phyloP scores from a whole-genome alignment of 2,797 vertebrate species.

The Sphaeramia orbicularis region DNA sequence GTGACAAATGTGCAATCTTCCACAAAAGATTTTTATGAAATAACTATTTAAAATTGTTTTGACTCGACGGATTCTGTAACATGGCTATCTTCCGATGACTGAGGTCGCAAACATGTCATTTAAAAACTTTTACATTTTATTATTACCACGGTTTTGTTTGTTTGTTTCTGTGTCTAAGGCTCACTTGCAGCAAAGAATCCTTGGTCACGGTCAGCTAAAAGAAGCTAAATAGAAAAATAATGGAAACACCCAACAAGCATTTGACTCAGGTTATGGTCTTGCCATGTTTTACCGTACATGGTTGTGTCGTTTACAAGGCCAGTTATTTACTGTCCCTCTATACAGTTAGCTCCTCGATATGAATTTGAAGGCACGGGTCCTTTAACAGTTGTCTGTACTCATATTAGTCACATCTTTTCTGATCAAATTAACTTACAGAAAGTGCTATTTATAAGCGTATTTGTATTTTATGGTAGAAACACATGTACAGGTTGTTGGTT shows the following conservation, averaged over 20 bases:
- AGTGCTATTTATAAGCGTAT: conserved; percentile 5
- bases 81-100: conserved; percentile 17
- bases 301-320: conserved; percentile 27
- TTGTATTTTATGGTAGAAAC: conserved; percentile 1
- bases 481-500: conserved; percentile 20
- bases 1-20: conserved; percentile 31
- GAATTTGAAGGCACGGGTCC: conserved; percentile 21
- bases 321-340: conserved; percentile 22
- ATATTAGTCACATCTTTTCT: neutral
- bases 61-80: conserved; percentile 4
- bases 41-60: conserved; percentile 29
- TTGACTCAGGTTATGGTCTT: conserved; percentile 22
- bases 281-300: conserved; percentile 8
- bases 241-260: neutral
- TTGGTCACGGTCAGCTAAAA: neutral
- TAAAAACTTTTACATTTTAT: neutral
- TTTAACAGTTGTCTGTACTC: conserved; percentile 2
- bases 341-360: neutral
- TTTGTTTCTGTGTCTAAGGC: neutral
- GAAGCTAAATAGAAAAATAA: neutral
- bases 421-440: neutral
- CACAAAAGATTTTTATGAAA: conserved; percentile 31
- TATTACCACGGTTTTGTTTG: neutral
- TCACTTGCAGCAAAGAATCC: neutral
- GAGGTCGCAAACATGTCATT: neutral